Base-by-base conservation (phyloP, 2,113 vertebrate genomes). In the Xiphophorus maculatus region DNA sequence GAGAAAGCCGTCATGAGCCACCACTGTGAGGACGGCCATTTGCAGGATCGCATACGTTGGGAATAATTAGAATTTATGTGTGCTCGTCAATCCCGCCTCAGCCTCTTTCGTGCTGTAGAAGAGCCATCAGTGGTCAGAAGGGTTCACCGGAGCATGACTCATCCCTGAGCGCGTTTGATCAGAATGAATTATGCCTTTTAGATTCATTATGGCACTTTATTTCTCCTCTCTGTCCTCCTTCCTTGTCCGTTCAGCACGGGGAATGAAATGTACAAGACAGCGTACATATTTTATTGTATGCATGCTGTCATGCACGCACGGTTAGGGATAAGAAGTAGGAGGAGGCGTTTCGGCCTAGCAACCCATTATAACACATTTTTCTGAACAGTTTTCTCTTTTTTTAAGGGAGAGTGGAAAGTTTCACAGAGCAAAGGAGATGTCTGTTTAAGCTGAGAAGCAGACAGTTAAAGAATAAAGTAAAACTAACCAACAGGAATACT, bases 201-300 rank as follows among this genome's bases (percentile, higher is more conserved):
- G 91, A 93, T 95, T 95, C 93, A 93, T 94, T 93, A 94, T 90
- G 91, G 90, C 91, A 91, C 92, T 93, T 92, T 93, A 93, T 94
- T 93, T 92, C 90, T 90, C 89, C 89, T 89, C 88, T 84, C 84
- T 79, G 89, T 90, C 91, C 90, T 91, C 90, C 93, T 90, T 90
- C 84, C 90, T 91, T 91, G 91, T 94, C 93, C 82, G 69, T 78
- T 89, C 89, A 76, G 84, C 84, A 73, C 71, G 33, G 71, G 80
- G 85, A 91, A 92, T 93, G 91, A 93, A 91, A 91, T 81, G 90
- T 91, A 85, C 89, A 88, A 90, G 93, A 93, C 92, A 92, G 91
- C 83, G 86, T 90, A 91, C 91, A 93, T 94, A 93, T 93, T 93
- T 93, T 92, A 94, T 91, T 87, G 85, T 86, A 77, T 84, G 87